phyloP scores from a whole-genome alignment of 1,140 invertebrate species.

The Atta colombica region DNA sequence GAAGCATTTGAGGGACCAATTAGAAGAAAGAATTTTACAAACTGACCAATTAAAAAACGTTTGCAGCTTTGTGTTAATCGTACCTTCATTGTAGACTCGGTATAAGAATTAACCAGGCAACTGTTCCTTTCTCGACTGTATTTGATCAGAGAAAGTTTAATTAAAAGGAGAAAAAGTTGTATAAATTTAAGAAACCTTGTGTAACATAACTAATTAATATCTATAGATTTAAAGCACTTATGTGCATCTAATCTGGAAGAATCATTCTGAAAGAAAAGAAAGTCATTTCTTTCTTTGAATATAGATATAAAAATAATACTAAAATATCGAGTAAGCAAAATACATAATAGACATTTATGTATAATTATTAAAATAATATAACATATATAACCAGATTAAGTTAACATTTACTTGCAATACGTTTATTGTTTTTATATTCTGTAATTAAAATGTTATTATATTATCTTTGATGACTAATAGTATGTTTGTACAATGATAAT shows the following conservation, averaged over 20 bases:
- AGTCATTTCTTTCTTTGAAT: not conserved
- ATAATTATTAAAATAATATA: not conserved
- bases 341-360: not conserved
- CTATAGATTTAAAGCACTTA: not conserved
- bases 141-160: not conserved
- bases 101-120: too few relatives aligned
- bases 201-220: not conserved
- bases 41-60: too few relatives aligned
- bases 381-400: not conserved
- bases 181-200: not conserved
- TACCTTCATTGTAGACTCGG: too few relatives aligned
- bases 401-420: not conserved
- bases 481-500: conserved; percentile 13
- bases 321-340: not conserved
- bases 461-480: not conserved
- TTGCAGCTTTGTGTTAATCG: too few relatives aligned
- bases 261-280: not conserved
- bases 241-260: not conserved
- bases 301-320: not conserved
- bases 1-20: too few relatives aligned
- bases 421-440: not conserved
- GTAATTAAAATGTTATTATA: not conserved
- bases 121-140: too few relatives aligned
- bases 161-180: not conserved
- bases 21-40: too few relatives aligned